Evolutionary conservation across 2,888 invertebrate species (phyloP).

Genomic region (Lithophane socia): DNA sequence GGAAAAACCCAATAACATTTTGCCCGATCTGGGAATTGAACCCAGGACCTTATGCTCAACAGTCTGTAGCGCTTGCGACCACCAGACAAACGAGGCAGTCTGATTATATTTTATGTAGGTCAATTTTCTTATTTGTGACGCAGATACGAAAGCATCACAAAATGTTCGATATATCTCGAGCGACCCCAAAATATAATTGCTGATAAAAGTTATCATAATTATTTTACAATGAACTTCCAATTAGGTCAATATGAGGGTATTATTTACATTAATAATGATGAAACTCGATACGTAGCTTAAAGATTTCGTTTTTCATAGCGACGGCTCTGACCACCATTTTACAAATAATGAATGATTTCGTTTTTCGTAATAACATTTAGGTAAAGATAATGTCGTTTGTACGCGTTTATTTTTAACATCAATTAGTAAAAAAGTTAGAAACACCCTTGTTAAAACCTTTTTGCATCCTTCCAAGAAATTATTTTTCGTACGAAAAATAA

Average conservation of each 20-base stretch:
- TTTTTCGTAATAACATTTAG: not conserved
- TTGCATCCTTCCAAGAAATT: not conserved
- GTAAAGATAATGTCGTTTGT: not conserved
- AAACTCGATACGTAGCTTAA: conserved; percentile 47
- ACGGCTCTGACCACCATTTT: conserved; percentile 7
- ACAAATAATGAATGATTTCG: conserved; percentile 18
- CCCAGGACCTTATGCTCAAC: not conserved
- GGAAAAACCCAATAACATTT: not conserved
- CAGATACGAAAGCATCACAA: not conserved
- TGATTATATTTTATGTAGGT: not conserved
- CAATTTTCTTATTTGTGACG: not conserved
- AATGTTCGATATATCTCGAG: not conserved
- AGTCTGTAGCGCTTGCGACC: not conserved
- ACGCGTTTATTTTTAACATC: conserved; percentile 7
- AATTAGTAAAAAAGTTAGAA: conserved; percentile 1
- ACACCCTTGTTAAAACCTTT: not conserved
- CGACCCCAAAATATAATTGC: not conserved
- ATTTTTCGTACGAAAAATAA: not conserved
- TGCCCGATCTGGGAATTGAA: not conserved
- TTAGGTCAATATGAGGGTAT: conserved; percentile 58
- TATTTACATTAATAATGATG: conserved; percentile 62
- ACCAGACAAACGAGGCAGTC: not conserved
- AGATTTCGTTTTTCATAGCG: conserved; percentile 39
- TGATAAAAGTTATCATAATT: conserved; percentile 5
- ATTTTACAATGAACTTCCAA: conserved; percentile 30